These are phyloP conservation scores for Amphimedon queenslandica DNA, from an alignment of 37 sponge, comb jelly and placozoan genomes.

Conservation along the genomic window DNA sequence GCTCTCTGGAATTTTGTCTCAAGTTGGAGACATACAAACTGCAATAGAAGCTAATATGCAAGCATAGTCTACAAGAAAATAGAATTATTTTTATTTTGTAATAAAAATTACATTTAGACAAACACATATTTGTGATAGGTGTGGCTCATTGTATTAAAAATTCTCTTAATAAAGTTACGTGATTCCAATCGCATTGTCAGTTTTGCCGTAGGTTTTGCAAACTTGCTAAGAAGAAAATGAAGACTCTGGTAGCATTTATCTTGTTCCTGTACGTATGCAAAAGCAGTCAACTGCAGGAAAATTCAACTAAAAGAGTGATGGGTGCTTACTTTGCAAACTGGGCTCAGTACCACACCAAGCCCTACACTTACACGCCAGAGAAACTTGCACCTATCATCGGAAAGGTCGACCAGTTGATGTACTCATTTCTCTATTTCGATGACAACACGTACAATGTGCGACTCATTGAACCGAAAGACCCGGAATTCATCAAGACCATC, in stretches of 20 bases:
- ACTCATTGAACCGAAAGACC: background rate
- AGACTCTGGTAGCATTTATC: too few species aligned
- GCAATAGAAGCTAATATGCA: conserved; percentile 60
- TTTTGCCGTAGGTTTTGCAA: too few species aligned
- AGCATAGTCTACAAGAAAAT: too few species aligned
- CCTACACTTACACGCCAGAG: conserved; percentile 22
- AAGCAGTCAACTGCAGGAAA: too few species aligned
- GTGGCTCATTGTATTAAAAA: too few species aligned
- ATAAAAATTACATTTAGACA: too few species aligned
- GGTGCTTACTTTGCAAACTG: conserved; percentile 32
- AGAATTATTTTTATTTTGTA: too few species aligned
- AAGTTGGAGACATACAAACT: conserved; percentile 70
- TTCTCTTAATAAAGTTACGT: too few species aligned
- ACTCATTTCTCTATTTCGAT: conserved; percentile 10
- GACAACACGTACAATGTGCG: background rate
- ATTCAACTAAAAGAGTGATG: background rate
- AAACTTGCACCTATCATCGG: background rate
- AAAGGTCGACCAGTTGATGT: conserved; percentile 20
- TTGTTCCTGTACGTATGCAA: too few species aligned
- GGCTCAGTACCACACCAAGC: conserved; percentile 13
- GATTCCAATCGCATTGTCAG: too few species aligned
- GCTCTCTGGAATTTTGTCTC: conserved; percentile 50
- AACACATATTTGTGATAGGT: too few species aligned
- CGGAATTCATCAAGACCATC: background rate
- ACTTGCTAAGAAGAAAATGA: too few species aligned